These are phyloP conservation scores for Caenorhabditis latens DNA, from an alignment of 1,140 invertebrate species.

Conservation along the genomic window DNA sequence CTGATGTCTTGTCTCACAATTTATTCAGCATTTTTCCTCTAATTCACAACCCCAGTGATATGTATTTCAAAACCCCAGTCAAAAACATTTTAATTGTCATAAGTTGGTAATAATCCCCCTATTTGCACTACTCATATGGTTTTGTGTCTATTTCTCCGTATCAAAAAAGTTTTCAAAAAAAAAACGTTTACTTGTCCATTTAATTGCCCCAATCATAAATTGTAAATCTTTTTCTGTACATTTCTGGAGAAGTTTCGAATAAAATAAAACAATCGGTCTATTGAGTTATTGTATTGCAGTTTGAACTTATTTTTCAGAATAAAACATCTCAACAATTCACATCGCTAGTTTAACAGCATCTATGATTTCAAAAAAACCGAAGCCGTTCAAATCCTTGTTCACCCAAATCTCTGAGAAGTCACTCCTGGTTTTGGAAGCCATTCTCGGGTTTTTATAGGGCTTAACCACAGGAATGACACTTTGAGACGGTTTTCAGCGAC, in stretches of 20 bases:
- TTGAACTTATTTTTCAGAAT: too few relatives aligned
- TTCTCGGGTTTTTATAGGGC: too few relatives aligned
- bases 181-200: background rate
- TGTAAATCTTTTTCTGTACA: constrained; percentile 18
- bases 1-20: background rate
- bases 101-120: background rate
- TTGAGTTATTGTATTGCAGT: too few relatives aligned
- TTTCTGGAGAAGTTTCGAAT: constrained; percentile 1
- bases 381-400: too few relatives aligned
- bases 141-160: constrained; percentile 8
- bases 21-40: constrained; percentile 1
- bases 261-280: too few relatives aligned
- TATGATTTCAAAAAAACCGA: too few relatives aligned
- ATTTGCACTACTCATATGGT: background rate
- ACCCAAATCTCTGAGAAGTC: too few relatives aligned
- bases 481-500: too few relatives aligned
- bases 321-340: too few relatives aligned
- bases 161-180: background rate
- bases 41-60: background rate
- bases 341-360: too few relatives aligned
- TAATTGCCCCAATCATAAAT: background rate
- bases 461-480: too few relatives aligned
- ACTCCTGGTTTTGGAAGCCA: too few relatives aligned
- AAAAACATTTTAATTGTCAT: background rate
- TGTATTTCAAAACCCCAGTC: background rate